Evolutionary conservation across 2,888 invertebrate species (phyloP).

Genomic region (Cyaniris semiargus): DNA sequence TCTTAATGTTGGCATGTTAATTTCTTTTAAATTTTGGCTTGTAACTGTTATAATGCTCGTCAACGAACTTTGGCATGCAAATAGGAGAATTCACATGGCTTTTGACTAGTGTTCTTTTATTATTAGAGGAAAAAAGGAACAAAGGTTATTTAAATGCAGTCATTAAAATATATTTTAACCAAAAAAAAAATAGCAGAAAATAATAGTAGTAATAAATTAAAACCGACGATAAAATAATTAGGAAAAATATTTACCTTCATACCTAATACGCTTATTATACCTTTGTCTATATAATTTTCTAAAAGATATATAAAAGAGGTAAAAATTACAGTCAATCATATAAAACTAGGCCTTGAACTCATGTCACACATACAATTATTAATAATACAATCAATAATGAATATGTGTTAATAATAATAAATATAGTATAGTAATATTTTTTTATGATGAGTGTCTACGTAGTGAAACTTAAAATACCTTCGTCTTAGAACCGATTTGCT

Average conservation of each 20-base stretch:
- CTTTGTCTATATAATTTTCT: not conserved
- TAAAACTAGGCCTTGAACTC: slow-evolving; percentile 52
- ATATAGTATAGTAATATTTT: slow-evolving; percentile 37
- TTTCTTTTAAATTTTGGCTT: not conserved
- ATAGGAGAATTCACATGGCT: slow-evolving; percentile 22
- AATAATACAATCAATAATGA: slow-evolving; percentile 50
- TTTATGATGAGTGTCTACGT: slow-evolving; percentile 40
- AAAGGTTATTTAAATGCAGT: no score
- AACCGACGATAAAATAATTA: no score
- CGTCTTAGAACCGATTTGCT: not conserved
- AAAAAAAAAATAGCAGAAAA: no score
- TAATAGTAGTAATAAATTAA: no score
- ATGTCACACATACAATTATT: slow-evolving; percentile 43
- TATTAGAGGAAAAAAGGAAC: not conserved
- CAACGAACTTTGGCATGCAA: slow-evolving; percentile 13
- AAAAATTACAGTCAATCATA: slow-evolving; percentile 35
- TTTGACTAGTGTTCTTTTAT: not conserved
- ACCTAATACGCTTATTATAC: slow-evolving; percentile 1
- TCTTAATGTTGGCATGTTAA: not conserved
- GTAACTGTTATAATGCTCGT: not conserved
- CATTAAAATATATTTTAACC: no score
- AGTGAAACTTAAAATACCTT: slow-evolving; percentile 41
- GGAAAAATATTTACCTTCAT: no score
- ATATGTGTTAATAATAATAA: slow-evolving; percentile 49
- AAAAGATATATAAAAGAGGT: slow-evolving; percentile 25